Conservation (phyloP, 2,888 invertebrate genomes). For the Malthinus seriepunctatus region DNA sequence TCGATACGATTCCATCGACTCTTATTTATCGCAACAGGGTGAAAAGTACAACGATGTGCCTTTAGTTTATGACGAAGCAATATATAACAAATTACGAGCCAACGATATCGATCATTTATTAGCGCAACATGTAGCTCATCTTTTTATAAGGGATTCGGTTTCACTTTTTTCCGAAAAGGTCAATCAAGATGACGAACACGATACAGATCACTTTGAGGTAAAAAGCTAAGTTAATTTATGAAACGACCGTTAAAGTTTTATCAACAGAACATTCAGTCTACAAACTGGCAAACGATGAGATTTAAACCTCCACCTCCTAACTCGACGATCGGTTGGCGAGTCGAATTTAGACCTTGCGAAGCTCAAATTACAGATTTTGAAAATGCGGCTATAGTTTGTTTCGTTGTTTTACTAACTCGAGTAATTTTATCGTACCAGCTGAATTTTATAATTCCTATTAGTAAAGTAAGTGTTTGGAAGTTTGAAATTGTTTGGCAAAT, state of each 20-base stretch:
- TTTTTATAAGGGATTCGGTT: constrained; percentile 97
- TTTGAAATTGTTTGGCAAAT: neutral
- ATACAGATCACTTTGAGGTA: constrained; percentile 98
- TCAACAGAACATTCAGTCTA: constrained; percentile 92
- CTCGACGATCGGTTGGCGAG: constrained; percentile 97
- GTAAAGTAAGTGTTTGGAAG: constrained; percentile 62
- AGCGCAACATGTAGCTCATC: constrained; percentile 94
- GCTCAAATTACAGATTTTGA: constrained; percentile 99
- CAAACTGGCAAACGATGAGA: constrained; percentile 99
- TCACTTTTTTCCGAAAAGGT: constrained; percentile 95
- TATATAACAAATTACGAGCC: constrained; percentile 80
- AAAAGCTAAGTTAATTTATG: constrained; percentile 16
- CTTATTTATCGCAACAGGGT: constrained; percentile 89
- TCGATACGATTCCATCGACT: constrained; percentile 96
- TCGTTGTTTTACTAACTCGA: constrained; percentile 93
- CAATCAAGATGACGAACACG: constrained; percentile 88
- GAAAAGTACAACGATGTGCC: constrained; percentile 94
- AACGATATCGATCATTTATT: constrained; percentile 92
- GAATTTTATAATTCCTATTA: constrained; percentile 96
- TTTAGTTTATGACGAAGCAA: constrained; percentile 80
- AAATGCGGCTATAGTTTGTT: constrained; percentile 98
- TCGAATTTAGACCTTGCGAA: constrained; percentile 98
- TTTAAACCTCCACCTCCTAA: constrained; percentile 98
- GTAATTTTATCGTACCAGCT: constrained; percentile 96
- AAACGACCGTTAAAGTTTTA: constrained; percentile 14